Evolutionary conservation across 2,888 invertebrate genomes (phyloP).

Genomic region (Tetragonula carbonaria): DNA sequence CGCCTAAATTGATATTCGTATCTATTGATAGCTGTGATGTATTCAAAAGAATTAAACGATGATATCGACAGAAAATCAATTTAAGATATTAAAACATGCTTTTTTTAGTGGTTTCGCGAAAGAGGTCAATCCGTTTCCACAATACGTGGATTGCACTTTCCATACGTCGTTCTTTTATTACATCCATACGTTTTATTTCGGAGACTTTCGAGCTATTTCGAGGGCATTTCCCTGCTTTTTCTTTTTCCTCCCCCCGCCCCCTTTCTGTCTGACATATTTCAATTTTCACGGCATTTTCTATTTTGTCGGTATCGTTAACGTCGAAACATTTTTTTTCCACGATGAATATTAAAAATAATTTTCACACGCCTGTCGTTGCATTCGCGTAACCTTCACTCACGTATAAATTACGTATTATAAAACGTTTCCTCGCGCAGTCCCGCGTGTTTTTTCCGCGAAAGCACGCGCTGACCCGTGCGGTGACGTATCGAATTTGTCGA

Average conservation of each 20-base stretch:
- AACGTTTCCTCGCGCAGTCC: no score
- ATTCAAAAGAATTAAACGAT: neutral
- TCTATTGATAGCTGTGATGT: no score
- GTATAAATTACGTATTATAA: no score
- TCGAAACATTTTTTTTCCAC: neutral
- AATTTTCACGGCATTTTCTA: neutral
- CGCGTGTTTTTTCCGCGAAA: no score
- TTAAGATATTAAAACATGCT: constrained; percentile 12
- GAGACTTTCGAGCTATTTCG: neutral
- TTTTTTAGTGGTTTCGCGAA: neutral
- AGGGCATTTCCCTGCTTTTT: no score
- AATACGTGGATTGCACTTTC: neutral
- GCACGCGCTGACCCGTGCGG: no score
- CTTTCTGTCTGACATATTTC: neutral
- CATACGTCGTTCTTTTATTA: neutral
- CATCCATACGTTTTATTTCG: neutral
- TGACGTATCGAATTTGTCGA: no score
- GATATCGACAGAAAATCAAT: neutral
- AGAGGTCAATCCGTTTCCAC: neutral
- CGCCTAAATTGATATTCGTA: no score
- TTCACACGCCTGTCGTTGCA: neutral
- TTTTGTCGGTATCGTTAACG: neutral
- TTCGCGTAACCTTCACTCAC: neutral
- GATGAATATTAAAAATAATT: neutral
- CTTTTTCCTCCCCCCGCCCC: no score